These are phyloP conservation scores for Grammomys surdaster DNA, from an alignment of 2,113 vertebrate genomes.

Conservation along the genomic window DNA sequence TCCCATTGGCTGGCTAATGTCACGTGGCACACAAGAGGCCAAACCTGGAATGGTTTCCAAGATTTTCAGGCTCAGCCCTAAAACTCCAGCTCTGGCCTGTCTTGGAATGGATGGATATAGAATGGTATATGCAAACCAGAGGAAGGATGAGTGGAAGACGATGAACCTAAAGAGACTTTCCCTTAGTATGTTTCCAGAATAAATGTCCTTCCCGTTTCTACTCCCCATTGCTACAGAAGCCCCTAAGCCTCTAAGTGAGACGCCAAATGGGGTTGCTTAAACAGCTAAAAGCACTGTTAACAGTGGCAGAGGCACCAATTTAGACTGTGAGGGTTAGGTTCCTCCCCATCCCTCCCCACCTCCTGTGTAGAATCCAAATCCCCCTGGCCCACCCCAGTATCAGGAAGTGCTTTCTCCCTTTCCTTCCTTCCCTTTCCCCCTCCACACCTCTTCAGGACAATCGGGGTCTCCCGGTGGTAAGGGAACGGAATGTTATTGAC, in stretches of 20 bases:
- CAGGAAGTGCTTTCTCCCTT: background rate
- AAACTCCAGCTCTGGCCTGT: background rate
- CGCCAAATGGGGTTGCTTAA: background rate
- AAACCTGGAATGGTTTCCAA: background rate
- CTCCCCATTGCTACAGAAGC: background rate
- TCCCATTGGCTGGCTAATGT: background rate
- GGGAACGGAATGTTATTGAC: rapidly evolving
- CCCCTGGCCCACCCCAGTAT: background rate
- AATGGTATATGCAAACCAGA: too few relatives aligned
- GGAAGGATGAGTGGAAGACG: background rate
- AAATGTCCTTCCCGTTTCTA: background rate
- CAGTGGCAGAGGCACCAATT: background rate
- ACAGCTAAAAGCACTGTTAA: background rate
- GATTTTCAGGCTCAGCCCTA: background rate
- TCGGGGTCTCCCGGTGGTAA: background rate
- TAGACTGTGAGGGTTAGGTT: background rate
- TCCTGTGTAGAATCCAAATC: background rate
- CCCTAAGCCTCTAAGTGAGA: background rate
- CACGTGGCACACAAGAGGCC: background rate
- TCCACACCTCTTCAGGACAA: background rate
- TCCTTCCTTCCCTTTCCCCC: too few relatives aligned
- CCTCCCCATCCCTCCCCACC: too few relatives aligned
- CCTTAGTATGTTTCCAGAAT: background rate
- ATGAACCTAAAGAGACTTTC: background rate
- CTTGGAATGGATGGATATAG: background rate